phyloP scores from a whole-genome alignment of 1,140 invertebrate genomes.

The Ylistrum balloti region DNA sequence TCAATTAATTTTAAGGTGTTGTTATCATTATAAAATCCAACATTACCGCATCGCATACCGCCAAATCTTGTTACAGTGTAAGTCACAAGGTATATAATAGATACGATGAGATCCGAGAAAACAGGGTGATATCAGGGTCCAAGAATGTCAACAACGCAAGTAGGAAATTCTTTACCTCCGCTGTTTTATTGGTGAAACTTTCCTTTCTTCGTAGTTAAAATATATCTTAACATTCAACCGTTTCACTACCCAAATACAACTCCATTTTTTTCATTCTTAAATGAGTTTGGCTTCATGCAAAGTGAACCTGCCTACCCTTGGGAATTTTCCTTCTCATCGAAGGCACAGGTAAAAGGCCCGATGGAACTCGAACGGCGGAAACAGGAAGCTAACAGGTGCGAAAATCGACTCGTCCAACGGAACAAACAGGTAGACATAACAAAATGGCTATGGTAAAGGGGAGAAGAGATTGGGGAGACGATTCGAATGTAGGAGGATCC shows the following conservation, averaged over 20 bases:
- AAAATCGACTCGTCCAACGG: slow-evolving; percentile 24
- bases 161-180: neutral
- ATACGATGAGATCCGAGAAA: no score
- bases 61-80: no score
- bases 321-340: neutral
- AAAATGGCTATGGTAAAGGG: slow-evolving; percentile 24
- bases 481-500: neutral
- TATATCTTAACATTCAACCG: no score
- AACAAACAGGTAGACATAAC: slow-evolving; percentile 25
- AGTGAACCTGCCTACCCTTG: neutral
- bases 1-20: no score
- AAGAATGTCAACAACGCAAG: slow-evolving; percentile 32
- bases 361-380: neutral
- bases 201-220: neutral
- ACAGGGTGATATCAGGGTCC: neutral
- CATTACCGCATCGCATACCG: no score
- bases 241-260: no score
- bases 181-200: neutral
- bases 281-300: neutral
- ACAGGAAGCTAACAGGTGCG: slow-evolving; percentile 30
- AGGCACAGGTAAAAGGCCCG: neutral
- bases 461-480: neutral
- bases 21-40: no score
- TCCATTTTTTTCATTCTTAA: neutral
- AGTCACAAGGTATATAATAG: no score